These are phyloP conservation scores for Pagrus major DNA, from an alignment of 2,113 vertebrate genomes.

Conservation along the genomic window DNA sequence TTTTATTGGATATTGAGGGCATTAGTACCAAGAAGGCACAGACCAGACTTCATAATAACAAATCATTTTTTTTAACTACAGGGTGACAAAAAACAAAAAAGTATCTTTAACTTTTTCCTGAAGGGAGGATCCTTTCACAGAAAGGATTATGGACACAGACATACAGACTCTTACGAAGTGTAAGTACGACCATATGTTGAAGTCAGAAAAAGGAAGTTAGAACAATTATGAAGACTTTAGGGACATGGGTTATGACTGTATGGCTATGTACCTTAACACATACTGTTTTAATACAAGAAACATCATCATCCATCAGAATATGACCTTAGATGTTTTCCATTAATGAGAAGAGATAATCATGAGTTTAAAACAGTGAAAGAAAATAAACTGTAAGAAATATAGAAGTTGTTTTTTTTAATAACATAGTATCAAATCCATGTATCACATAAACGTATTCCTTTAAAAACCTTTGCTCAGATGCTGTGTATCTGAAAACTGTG, in stretches of 20 bases:
- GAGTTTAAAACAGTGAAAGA: slow-evolving; percentile 49
- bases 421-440: slow-evolving; percentile 55
- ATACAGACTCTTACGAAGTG: slow-evolving; percentile 72
- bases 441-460: slow-evolving; percentile 27
- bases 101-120: slow-evolving; percentile 59
- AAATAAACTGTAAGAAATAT: slow-evolving; percentile 66
- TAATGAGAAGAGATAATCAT: slow-evolving; percentile 57
- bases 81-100: slow-evolving; percentile 59
- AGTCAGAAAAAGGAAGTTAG: slow-evolving; percentile 48
- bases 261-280: slow-evolving; percentile 77
- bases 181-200: slow-evolving; percentile 64
- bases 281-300: slow-evolving; percentile 59
- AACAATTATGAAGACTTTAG: slow-evolving; percentile 48
- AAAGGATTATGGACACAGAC: slow-evolving; percentile 88
- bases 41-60: slow-evolving; percentile 84
- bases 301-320: slow-evolving; percentile 62
- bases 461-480: slow-evolving; percentile 26
- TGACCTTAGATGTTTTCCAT: slow-evolving; percentile 49
- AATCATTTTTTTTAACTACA: slow-evolving; percentile 72
- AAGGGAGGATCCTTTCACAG: slow-evolving; percentile 91
- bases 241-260: slow-evolving; percentile 69
- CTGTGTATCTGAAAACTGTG: slow-evolving; percentile 4
- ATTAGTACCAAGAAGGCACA: slow-evolving; percentile 87
- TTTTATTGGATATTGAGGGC: slow-evolving; percentile 87
- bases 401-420: slow-evolving; percentile 58